These are phyloP conservation scores for Cuniculus paca DNA, from an alignment of 2,797 vertebrate genomes.

Conservation along the genomic window DNA sequence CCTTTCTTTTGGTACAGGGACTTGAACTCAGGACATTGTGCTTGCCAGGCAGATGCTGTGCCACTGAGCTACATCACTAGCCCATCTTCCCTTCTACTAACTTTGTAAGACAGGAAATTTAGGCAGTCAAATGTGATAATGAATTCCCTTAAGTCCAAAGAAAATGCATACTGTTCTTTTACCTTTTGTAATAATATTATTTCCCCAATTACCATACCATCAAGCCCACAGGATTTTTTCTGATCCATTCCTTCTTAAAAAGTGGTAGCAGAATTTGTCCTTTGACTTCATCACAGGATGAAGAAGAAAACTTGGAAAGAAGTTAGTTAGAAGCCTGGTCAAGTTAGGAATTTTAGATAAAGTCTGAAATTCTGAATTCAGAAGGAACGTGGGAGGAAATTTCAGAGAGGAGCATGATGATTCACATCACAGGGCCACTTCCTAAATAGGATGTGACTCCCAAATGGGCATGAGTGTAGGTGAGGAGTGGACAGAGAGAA, in stretches of 20 bases:
- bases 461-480: background rate
- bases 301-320: conserved; percentile 10
- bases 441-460: background rate
- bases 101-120: background rate
- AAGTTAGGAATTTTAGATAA: conserved; percentile 13
- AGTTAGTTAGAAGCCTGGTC: background rate
- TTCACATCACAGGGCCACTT: background rate
- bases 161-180: background rate
- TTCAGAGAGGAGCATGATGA: background rate
- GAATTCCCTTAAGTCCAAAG: conserved; percentile 18
- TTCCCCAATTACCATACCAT: background rate
- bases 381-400: background rate
- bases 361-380: background rate
- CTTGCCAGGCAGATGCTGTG: too few species aligned
- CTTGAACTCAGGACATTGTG: too few species aligned
- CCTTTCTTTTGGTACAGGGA: too few species aligned
- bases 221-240: background rate
- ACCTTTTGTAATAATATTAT: background rate
- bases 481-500: background rate
- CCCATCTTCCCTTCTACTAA: background rate
- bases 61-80: too few species aligned
- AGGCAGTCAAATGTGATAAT: background rate
- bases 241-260: background rate
- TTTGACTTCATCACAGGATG: background rate
- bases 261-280: background rate